Conservation (phyloP, 1,140 invertebrate species). For the Drosophila equinoxialis region DNA sequence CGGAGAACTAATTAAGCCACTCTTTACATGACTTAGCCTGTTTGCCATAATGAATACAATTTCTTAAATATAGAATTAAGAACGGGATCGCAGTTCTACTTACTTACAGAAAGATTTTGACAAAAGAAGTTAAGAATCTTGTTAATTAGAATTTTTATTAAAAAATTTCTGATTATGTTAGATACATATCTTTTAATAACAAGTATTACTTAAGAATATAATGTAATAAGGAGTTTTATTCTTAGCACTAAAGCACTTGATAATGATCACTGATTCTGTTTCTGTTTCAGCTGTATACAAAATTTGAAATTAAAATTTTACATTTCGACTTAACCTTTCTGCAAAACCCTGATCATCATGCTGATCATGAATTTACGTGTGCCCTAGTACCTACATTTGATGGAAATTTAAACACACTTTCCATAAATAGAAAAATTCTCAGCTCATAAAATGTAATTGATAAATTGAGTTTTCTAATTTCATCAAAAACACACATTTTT, state of each 20-base stretch:
- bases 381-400: background rate
- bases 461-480: constrained; percentile 69
- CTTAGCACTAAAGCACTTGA: too few species aligned
- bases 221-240: too few species aligned
- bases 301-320: too few species aligned
- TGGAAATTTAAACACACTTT: constrained; percentile 35
- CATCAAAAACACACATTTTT: constrained; percentile 49
- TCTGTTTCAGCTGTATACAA: too few species aligned
- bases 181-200: too few species aligned
- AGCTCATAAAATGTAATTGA: constrained; percentile 74
- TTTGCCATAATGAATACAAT: background rate
- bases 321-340: too few species aligned
- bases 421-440: constrained; percentile 49
- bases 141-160: too few species aligned
- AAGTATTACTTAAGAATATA: too few species aligned
- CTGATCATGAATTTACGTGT: background rate
- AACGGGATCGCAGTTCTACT: background rate
- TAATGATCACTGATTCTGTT: too few species aligned
- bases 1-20: constrained; percentile 39
- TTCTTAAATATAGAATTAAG: background rate
- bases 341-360: background rate
- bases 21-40: constrained; percentile 9
- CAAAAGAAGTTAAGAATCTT: too few species aligned
- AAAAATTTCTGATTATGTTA: too few species aligned
- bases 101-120: background rate